Evolutionary conservation across 2,113 vertebrate species (phyloP), one percentile per base, ranked within the genome.

Genomic region (Numida meleagris): DNA sequence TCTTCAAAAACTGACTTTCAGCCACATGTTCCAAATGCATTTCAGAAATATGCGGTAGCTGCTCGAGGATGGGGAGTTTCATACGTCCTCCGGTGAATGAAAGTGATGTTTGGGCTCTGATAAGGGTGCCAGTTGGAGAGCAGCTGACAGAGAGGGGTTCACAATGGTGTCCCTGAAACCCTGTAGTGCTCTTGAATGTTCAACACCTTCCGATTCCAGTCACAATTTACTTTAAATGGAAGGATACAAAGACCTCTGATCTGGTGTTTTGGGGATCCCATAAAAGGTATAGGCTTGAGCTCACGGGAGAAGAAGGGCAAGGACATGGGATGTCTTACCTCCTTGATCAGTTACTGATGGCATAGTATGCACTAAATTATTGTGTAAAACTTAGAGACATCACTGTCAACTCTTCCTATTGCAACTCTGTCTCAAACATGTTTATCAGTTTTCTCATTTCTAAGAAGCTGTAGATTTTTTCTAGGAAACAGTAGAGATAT

Each of bases 1-100:
- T 81, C 8, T 42, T 4, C 12, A 85, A 94, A 94, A 87, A 3
- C 17, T 82, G n/a, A 72, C 53, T 73, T 91, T 73, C 15, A 58
- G n/a, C 10, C 23, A 29, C 15, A 43, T 91, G 23, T 45, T 85
- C 23, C 21, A 73, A 17, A 43, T 2, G 3, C 19, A 29, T 92
- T 84, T 36, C 14, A 67, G 25, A 85, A 61, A 3, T 12, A 3
- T 62, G 7, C 53, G 9, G 31, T 78, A 38, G 2, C 11, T 84
- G 19, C 11, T 16, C 40, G 10, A 6, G 8, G 5, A 0, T 51
- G 8, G 9, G 4, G 16, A 88, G 89, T 58, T 24, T 2, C 3
- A 8, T 55, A 53, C 20, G 12, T 5, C 7, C 19, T 73, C 40
- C 79, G 12, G 10, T 42, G 31, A 91, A 73, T 53, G 2, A 85